Evolutionary conservation across 2,113 vertebrate species (phyloP).

Genomic region (Picathartes gymnocephalus): DNA sequence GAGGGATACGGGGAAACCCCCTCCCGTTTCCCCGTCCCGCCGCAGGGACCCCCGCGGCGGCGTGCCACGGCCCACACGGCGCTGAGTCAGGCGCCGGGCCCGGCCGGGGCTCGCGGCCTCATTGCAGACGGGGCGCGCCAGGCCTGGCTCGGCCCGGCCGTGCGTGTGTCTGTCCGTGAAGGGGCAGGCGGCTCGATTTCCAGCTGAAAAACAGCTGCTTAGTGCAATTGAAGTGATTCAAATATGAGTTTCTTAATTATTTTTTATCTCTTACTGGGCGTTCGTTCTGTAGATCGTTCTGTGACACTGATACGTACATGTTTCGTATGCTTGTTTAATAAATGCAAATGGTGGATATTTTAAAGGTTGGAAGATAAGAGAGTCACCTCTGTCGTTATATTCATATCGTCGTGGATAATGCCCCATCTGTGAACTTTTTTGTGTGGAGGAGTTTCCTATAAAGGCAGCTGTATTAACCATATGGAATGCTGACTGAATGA

Average conservation of each 20-base stretch:
- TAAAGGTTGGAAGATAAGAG: background rate
- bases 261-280: background rate
- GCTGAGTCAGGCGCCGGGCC: constrained; percentile 40
- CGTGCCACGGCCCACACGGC: background rate
- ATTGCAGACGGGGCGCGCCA: background rate
- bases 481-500: background rate
- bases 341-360: background rate
- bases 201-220: background rate
- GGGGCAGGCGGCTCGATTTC: background rate
- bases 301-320: accelerated
- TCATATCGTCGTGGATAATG: accelerated
- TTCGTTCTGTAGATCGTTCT: accelerated
- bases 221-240: background rate
- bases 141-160: background rate
- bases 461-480: background rate
- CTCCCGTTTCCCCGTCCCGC: background rate
- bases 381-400: background rate
- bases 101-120: background rate
- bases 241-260: background rate
- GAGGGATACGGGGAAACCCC: background rate
- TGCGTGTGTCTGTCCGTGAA: background rate
- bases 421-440: background rate
- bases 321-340: background rate
- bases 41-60: background rate
- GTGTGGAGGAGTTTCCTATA: background rate